A percentile compares a stretch with the other conserved stretches of the same genome.
Conservation (phyloP, 2,113 vertebrate species). For the Oreotrochilus melanogaster region DNA sequence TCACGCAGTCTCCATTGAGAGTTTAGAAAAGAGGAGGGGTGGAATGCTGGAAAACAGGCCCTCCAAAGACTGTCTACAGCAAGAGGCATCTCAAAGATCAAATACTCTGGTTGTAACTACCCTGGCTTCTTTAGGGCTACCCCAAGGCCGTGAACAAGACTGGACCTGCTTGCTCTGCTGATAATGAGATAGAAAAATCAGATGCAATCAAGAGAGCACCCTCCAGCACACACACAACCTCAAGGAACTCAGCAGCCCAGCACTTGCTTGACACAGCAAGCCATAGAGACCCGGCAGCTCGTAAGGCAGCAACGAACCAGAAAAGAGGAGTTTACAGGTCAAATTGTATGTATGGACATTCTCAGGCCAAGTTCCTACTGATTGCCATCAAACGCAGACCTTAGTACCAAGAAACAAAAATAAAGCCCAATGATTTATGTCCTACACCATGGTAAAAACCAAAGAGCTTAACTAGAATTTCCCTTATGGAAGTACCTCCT, state of each 20-base stretch:
- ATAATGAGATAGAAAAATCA: not conserved
- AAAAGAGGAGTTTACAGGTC: not conserved
- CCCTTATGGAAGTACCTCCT: not conserved
- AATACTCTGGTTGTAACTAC: not conserved
- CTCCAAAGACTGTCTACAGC: not conserved
- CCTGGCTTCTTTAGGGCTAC: not conserved
- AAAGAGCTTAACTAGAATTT: not conserved
- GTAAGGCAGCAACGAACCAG: fast-evolving
- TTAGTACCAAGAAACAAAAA: not conserved
- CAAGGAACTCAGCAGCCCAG: not conserved
- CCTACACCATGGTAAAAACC: not conserved
- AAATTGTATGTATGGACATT: not conserved
- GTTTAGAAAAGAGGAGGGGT: not conserved
- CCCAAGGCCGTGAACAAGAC: slow-evolving; percentile 6
- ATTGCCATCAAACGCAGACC: not conserved
- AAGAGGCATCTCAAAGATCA: slow-evolving; percentile 13
- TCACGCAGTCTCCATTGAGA: not conserved
- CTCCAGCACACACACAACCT: not conserved
- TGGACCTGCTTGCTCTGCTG: not conserved
- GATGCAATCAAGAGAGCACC: not conserved
- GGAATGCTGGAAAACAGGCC: slow-evolving; percentile 1
- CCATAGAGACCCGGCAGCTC: fast-evolving
- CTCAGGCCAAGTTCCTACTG: not conserved
- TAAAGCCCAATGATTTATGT: not conserved
- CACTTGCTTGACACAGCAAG: not conserved